Evolutionary conservation across 2,888 invertebrate species (phyloP).

Genomic region (Ennomos quercinarius): DNA sequence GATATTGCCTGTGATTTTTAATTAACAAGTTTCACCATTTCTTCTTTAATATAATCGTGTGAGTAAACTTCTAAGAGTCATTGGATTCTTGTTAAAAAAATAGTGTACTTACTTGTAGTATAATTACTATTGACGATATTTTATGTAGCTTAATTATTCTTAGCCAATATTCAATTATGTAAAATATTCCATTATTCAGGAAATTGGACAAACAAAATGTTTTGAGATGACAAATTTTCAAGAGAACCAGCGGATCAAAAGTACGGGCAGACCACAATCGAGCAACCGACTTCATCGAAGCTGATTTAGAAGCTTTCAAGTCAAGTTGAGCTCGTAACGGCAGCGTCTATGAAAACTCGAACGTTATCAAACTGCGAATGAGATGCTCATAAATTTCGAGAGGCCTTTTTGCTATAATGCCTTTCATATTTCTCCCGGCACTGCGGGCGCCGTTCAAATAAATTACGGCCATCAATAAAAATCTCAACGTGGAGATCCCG

Average conservation of each 20-base stretch:
- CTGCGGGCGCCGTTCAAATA: slow-evolving; percentile 83
- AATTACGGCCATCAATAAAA: slow-evolving; percentile 84
- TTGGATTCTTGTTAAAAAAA: no score
- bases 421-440: slow-evolving; percentile 83
- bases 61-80: no score
- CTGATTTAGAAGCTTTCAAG: slow-evolving; percentile 35
- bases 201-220: not conserved
- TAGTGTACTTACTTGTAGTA: no score
- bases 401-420: slow-evolving; percentile 83
- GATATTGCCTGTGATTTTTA: no score
- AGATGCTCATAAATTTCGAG: slow-evolving; percentile 82
- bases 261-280: slow-evolving; percentile 6
- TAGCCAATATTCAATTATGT: no score
- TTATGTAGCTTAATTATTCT: no score
- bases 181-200: not conserved
- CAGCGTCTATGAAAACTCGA: slow-evolving; percentile 53
- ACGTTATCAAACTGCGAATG: slow-evolving; percentile 76
- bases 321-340: slow-evolving; percentile 40
- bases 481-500: slow-evolving; percentile 77
- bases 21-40: no score
- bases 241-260: no score
- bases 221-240: no score
- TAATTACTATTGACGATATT: no score
- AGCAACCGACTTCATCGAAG: slow-evolving; percentile 20
- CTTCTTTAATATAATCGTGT: no score